phyloP scores from a whole-genome alignment of 2,113 vertebrate genomes.

The Sarotherodon lohbergeri region DNA sequence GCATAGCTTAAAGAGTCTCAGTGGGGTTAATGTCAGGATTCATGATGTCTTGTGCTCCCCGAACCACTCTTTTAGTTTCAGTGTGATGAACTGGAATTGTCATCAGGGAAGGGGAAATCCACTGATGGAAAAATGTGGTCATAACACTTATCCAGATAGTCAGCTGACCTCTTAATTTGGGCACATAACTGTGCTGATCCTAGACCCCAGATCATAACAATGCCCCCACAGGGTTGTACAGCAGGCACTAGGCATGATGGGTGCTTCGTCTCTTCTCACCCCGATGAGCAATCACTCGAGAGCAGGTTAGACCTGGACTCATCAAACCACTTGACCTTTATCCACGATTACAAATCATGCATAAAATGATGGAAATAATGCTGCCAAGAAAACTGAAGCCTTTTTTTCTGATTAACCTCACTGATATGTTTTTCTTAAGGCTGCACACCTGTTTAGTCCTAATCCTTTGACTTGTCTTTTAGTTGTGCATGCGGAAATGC shows the following conservation, averaged over 20 bases:
- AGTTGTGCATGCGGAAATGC: too few relatives aligned
- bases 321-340: not conserved
- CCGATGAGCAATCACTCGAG: not conserved
- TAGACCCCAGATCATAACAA: not conserved
- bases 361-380: not conserved
- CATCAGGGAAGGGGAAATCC: not conserved
- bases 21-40: not conserved
- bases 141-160: not conserved
- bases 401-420: too few relatives aligned
- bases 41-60: not conserved
- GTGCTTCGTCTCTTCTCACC: not conserved
- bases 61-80: not conserved
- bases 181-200: not conserved
- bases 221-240: not conserved
- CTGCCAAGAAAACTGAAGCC: not conserved
- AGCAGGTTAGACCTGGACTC: not conserved
- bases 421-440: too few relatives aligned
- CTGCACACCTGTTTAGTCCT: too few relatives aligned
- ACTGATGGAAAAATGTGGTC: not conserved
- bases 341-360: not conserved
- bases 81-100: not conserved
- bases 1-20: not conserved
- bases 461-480: too few relatives aligned
- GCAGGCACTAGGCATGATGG: accelerated
- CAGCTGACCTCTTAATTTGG: not conserved